phyloP scores from a whole-genome alignment of 2,797 vertebrate species.

The Diplodus sargus region DNA sequence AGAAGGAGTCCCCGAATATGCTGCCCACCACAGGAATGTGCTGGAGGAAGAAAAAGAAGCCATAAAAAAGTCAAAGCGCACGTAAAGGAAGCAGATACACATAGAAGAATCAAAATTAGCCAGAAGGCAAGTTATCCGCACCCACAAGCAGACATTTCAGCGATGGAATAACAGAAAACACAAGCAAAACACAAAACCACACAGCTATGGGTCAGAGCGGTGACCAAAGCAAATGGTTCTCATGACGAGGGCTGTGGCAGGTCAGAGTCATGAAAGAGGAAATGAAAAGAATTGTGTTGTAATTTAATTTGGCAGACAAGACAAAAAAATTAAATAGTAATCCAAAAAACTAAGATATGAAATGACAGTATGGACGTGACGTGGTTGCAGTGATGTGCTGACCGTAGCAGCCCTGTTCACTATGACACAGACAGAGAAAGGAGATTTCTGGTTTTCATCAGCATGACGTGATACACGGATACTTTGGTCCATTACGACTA shows the following conservation, averaged over 20 bases:
- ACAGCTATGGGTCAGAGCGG: slow-evolving; percentile 53
- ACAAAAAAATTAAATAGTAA: neutral
- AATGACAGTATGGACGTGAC: slow-evolving; percentile 3
- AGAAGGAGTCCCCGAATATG: slow-evolving; percentile 97
- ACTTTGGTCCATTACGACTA: neutral
- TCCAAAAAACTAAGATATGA: neutral
- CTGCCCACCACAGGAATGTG: slow-evolving; percentile 95
- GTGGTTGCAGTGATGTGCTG: slow-evolving; percentile 7
- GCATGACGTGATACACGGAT: slow-evolving; percentile 4
- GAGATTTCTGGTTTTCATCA: slow-evolving; percentile 29
- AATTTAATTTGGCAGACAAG: neutral
- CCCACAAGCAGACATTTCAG: slow-evolving; percentile 59
- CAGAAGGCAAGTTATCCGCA: slow-evolving; percentile 3
- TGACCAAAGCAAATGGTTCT: slow-evolving; percentile 63
- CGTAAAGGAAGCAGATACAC: neutral
- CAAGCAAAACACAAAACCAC: slow-evolving; percentile 62
- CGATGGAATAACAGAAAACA: slow-evolving; percentile 54
- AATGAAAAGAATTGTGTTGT: neutral
- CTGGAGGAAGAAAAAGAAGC: slow-evolving; percentile 80
- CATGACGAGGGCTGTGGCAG: slow-evolving; percentile 46
- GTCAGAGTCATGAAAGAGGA: slow-evolving; percentile 20
- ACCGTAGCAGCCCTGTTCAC: slow-evolving; percentile 43
- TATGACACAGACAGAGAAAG: slow-evolving; percentile 37
- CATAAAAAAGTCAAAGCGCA: slow-evolving; percentile 7
- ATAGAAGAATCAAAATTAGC: slow-evolving; percentile 1